phyloP scores from a whole-genome alignment of 2,113 vertebrate genomes.

The Turdus rufiventris region DNA sequence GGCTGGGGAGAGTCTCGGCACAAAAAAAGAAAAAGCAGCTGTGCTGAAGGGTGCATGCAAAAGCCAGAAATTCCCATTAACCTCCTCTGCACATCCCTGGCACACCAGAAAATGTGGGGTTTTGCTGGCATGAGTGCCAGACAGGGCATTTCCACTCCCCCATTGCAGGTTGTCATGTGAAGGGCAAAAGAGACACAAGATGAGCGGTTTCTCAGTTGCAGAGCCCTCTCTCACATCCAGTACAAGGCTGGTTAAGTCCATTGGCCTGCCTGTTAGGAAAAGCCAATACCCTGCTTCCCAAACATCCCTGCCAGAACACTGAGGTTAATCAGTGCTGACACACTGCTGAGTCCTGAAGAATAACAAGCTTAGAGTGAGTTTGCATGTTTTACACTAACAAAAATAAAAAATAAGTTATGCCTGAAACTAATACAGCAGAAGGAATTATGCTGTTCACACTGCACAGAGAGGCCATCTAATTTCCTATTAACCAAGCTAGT shows the following conservation, averaged over 20 bases:
- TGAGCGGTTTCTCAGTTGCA: neutral
- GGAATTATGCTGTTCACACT: neutral
- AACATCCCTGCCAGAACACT: neutral
- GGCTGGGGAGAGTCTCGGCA: neutral
- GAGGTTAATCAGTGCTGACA: conserved; percentile 14
- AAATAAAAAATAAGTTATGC: neutral
- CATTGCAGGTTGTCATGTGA: neutral
- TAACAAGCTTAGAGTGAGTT: neutral
- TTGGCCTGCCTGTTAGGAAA: neutral
- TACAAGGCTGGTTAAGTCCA: neutral
- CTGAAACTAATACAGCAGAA: neutral
- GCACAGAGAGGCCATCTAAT: neutral
- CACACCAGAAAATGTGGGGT: neutral
- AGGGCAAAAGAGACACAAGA: neutral
- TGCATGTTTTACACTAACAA: neutral
- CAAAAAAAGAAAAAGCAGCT: neutral
- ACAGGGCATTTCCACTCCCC: neutral
- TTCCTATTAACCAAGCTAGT: neutral
- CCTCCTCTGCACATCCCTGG: neutral
- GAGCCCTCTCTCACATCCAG: neutral
- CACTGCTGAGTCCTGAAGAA: neutral
- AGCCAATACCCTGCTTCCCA: neutral
- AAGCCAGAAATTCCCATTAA: neutral
- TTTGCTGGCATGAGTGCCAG: neutral
- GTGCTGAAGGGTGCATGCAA: neutral